Percentiles rank a stretch among this genome's conserved stretches.
Conservation (phyloP, 2,888 invertebrate genomes). For the Pachymerium ferrugineum region DNA sequence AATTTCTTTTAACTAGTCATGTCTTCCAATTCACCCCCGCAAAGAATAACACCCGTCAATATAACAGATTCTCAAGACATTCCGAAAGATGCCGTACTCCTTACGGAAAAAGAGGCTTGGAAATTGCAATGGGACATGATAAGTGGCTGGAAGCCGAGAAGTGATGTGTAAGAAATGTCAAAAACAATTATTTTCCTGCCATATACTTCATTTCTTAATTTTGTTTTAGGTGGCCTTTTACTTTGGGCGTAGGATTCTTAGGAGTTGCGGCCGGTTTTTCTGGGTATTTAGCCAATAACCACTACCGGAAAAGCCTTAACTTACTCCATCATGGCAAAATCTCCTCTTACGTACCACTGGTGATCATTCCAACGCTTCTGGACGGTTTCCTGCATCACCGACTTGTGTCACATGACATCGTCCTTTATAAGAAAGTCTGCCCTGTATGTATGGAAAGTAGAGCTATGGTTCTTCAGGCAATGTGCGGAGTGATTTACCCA, state of each 20-base stretch:
- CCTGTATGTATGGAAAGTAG: constrained; percentile 32
- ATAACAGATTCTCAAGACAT: constrained; percentile 46
- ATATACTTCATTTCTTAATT: not conserved
- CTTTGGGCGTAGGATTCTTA: constrained; percentile 47
- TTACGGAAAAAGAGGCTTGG: constrained; percentile 57
- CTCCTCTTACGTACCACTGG: constrained; percentile 59
- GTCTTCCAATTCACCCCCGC: not conserved
- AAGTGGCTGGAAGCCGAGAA: constrained; percentile 52
- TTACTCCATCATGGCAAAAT: constrained; percentile 57
- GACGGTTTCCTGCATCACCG: constrained; percentile 53
- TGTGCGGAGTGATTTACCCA: constrained; percentile 33
- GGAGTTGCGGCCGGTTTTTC: constrained; percentile 51
- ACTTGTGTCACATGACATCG: constrained; percentile 28
- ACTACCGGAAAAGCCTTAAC: constrained; percentile 59
- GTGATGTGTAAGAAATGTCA: constrained; percentile 32
- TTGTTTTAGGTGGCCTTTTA: constrained; percentile 28
- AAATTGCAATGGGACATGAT: constrained; percentile 58
- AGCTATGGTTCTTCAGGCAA: constrained; percentile 17
- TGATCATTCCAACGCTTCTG: constrained; percentile 56
- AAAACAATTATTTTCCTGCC: not conserved
- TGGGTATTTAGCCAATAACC: constrained; percentile 58
- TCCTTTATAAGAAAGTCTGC: constrained; percentile 32
- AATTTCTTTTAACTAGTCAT: not conserved
- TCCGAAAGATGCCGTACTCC: constrained; percentile 58
- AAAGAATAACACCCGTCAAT: not conserved